A percentile compares a stretch with the other conserved stretches of the same genome.
These are phyloP conservation scores for Garra rufa DNA, from an alignment of 2,113 vertebrate species.

Conservation along the genomic window DNA sequence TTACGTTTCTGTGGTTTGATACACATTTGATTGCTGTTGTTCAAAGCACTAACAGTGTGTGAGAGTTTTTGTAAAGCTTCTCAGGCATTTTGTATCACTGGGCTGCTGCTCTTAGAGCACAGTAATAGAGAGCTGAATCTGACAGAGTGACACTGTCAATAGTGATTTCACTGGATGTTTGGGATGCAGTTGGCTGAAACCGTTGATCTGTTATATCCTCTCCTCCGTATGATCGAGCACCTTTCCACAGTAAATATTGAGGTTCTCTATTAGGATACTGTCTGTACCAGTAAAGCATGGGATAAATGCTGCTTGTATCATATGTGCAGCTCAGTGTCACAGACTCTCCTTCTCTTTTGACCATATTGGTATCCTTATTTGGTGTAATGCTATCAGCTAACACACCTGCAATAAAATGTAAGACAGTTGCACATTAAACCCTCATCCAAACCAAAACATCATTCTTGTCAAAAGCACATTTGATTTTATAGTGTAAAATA, in stretches of 20 bases:
- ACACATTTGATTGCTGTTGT: not conserved
- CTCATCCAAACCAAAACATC: not conserved
- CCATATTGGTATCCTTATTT: not conserved
- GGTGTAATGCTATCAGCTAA: not conserved
- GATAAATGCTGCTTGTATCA: not conserved
- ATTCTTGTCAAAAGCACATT: not conserved
- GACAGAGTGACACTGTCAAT: too few relatives aligned
- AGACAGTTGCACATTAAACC: not conserved
- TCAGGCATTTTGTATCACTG: not conserved
- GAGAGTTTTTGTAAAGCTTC: not conserved
- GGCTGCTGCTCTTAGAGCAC: not conserved
- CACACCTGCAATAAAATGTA: constrained; percentile 3
- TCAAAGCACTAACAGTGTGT: not conserved
- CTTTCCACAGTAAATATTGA: not conserved
- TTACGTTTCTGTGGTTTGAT: not conserved
- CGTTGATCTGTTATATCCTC: not conserved
- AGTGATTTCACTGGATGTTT: not conserved
- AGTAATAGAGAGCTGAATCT: too few relatives aligned
- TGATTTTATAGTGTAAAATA: not conserved
- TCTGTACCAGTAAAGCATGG: not conserved
- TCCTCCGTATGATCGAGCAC: not conserved
- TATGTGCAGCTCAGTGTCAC: not conserved
- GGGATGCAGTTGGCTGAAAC: not conserved
- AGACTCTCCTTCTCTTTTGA: not conserved
- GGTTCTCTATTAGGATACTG: not conserved